A percentile compares a stretch with the other conserved stretches of the same genome.
phyloP scores from a whole-genome alignment of 1,140 invertebrate genomes.

The Cydia pomonella region DNA sequence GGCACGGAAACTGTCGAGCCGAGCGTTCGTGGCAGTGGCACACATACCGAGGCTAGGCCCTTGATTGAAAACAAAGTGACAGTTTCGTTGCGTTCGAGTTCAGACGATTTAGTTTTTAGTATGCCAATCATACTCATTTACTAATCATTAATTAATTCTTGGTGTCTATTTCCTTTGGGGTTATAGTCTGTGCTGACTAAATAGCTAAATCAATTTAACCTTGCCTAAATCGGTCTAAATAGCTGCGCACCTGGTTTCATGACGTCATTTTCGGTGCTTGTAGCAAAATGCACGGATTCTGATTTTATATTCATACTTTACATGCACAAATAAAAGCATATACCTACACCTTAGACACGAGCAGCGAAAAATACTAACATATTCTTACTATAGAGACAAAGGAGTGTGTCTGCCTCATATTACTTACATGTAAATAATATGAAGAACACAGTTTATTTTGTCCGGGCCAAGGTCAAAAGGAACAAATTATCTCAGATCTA shows the following conservation, averaged over 20 bases:
- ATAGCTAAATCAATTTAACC: not conserved
- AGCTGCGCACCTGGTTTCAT: not conserved
- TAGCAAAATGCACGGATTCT: not conserved
- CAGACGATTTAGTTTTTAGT: conserved; percentile 15
- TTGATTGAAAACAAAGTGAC: conserved; percentile 33
- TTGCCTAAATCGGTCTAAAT: not conserved
- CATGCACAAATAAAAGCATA: not conserved
- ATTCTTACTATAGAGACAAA: too few species aligned
- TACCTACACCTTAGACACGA: too few species aligned
- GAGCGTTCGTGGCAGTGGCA: conserved; percentile 40
- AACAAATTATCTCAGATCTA: too few species aligned
- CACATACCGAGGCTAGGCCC: conserved; percentile 42
- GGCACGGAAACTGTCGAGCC: conserved; percentile 36
- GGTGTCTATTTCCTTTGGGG: not conserved
- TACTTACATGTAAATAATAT: too few species aligned
- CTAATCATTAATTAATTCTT: not conserved
- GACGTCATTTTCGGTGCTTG: not conserved
- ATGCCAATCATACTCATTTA: conserved; percentile 9
- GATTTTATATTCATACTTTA: not conserved
- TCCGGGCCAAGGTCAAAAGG: too few species aligned
- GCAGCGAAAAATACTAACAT: too few species aligned
- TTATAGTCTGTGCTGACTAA: not conserved
- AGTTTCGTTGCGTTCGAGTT: conserved; percentile 7
- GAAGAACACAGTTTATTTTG: too few species aligned
- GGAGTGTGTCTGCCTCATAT: too few species aligned